Evolutionary conservation across 2,797 vertebrate genomes (phyloP).

Genomic region (Eulemur mongoz): DNA sequence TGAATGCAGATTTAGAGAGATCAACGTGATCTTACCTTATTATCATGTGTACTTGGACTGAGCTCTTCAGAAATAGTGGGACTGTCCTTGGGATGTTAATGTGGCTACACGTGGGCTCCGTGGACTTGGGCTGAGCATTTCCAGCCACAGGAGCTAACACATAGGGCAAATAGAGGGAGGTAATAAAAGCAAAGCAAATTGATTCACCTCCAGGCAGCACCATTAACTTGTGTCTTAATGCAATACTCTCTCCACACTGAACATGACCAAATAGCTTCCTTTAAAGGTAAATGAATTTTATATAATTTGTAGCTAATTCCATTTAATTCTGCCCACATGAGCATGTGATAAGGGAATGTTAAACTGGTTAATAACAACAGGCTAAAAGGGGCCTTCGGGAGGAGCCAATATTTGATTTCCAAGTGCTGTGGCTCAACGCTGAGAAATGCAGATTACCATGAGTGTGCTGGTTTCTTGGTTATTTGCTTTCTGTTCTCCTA

Average conservation of each 20-base stretch:
- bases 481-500: slow-evolving; percentile 71
- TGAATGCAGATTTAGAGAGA: slow-evolving; percentile 38
- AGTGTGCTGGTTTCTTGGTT: slow-evolving; percentile 69
- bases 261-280: slow-evolving; percentile 83
- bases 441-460: slow-evolving; percentile 68
- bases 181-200: slow-evolving; percentile 87
- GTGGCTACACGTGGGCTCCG: not conserved
- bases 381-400: slow-evolving; percentile 72
- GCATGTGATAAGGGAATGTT: slow-evolving; percentile 84
- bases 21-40: slow-evolving; percentile 25
- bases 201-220: slow-evolving; percentile 85
- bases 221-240: slow-evolving; percentile 86
- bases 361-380: slow-evolving; percentile 77
- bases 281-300: slow-evolving; percentile 87
- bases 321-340: slow-evolving; percentile 85
- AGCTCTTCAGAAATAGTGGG: not conserved
- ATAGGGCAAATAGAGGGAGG: slow-evolving; percentile 80
- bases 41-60: not conserved
- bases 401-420: slow-evolving; percentile 72
- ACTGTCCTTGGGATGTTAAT: not conserved
- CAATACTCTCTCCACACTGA: slow-evolving; percentile 73
- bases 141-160: slow-evolving; percentile 68
- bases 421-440: slow-evolving; percentile 64
- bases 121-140: slow-evolving; percentile 46
- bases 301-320: slow-evolving; percentile 87